Evolutionary conservation across 2,113 vertebrate species (phyloP).

Genomic region (Chascanopsetta lugubris): DNA sequence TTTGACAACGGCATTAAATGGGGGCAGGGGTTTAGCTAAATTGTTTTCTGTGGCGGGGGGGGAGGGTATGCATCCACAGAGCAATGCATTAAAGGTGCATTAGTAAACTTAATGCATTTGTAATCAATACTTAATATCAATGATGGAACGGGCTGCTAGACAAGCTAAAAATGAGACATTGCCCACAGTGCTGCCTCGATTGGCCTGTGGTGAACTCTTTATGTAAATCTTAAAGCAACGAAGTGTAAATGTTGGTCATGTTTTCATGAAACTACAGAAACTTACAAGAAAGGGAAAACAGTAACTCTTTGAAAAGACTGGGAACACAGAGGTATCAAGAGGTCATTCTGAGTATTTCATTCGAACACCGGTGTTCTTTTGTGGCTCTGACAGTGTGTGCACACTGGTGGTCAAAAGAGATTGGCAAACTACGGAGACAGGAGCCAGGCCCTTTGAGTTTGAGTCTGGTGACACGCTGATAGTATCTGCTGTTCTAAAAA

Average conservation of each 20-base stretch:
- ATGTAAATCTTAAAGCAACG: too few species aligned
- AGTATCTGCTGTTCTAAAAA: background rate
- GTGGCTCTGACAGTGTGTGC: slow-evolving; percentile 10
- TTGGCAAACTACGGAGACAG: background rate
- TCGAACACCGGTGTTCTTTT: slow-evolving; percentile 10
- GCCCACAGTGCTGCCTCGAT: too few species aligned
- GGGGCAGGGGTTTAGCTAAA: slow-evolving; percentile 13
- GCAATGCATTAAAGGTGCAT: too few species aligned
- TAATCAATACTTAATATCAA: too few species aligned
- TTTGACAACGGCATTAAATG: slow-evolving; percentile 38
- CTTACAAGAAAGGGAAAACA: background rate
- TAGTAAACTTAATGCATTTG: too few species aligned
- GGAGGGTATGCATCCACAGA: too few species aligned
- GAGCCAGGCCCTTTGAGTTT: background rate
- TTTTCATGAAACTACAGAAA: background rate
- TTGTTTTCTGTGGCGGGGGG: background rate
- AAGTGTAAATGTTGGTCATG: background rate
- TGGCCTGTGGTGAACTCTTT: too few species aligned
- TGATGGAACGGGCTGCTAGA: too few species aligned
- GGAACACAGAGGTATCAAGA: background rate
- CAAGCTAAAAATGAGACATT: too few species aligned
- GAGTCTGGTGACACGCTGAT: slow-evolving; percentile 10
- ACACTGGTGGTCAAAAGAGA: slow-evolving; percentile 1
- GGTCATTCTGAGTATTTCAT: background rate
- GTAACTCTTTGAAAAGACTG: background rate